Conservation (phyloP, 2,797 vertebrate species). For the Sciurus carolinensis region DNA sequence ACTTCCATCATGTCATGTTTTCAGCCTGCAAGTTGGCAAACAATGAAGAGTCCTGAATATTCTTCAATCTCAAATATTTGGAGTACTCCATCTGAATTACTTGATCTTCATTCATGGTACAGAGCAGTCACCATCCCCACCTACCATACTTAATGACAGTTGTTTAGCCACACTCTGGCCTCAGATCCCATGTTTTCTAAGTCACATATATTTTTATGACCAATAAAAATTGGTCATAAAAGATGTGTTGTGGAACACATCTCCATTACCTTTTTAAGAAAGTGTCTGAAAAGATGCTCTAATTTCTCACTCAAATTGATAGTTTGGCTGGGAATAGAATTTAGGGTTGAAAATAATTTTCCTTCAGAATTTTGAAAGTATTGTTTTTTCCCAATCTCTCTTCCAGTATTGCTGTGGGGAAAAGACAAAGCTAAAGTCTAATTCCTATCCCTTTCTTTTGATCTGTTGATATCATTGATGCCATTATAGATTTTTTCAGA, state of each 20-base stretch:
- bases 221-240: no score
- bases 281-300: background rate
- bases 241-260: background rate
- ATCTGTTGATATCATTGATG: background rate
- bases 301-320: background rate
- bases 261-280: constrained; percentile 26
- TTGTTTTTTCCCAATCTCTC: background rate
- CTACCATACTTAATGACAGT: background rate
- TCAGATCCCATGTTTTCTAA: background rate
- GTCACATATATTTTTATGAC: background rate
- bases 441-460: background rate
- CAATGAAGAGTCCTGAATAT: background rate
- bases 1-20: background rate
- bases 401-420: background rate
- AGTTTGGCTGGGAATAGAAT: constrained; percentile 26
- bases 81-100: no score
- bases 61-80: background rate
- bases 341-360: background rate
- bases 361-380: constrained; percentile 9
- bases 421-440: background rate
- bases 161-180: background rate
- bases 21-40: background rate
- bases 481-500: background rate
- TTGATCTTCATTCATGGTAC: background rate
- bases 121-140: background rate